Evolutionary conservation across 2,113 vertebrate genomes (phyloP), one percentile per base, ranked within the genome.

Genomic region (Tiliqua scincoides): DNA sequence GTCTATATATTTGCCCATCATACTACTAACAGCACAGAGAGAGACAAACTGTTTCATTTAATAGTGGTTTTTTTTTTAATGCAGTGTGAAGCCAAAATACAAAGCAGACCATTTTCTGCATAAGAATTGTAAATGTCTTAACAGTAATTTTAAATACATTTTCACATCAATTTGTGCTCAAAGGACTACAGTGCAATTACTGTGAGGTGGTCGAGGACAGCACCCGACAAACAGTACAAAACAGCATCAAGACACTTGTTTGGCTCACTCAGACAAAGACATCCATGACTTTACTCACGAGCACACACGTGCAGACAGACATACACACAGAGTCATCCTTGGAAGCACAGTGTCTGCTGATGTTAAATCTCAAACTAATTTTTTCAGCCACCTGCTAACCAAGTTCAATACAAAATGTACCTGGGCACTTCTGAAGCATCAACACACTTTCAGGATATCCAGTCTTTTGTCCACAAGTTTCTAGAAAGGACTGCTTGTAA

Each of bases 41-140:
- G 72, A 67, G 3, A 35, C 14, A 82, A 82, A 70, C 32, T 1
- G 27, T 30, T 62, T n/a, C 37, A 14, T 82, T 73, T 77, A 88
- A 80, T 80, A 77, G 11, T 75, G 32, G 52, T 94, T 91, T 48
- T 94, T 91, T 48, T 89, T 90, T 89, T 93, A 93, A 30, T 91
- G 72, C 84, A 87, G 89, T 37, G 0, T 37, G 0, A 90, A 94
- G 81, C 91, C 59, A 95, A 92, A 79, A 89, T 89, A 5, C 81
- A 59, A 86, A 72, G 70, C 77, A 80, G n/a, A 23, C 43, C 20
- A 0, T 23, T 21, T 92, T 68, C 75, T 79, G 85, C 30, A 89
- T 91, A 89, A 80, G 32, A 75, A 82, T 0, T 78, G 54, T 76
- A 89, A 90, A 89, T 63, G 67, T 87, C 1, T 62, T 62, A 89